A percentile compares a stretch with the other conserved stretches of the same genome.
These are phyloP conservation scores for Drosophila longiperda DNA, from an alignment of 2,888 invertebrate genomes.

Conservation along the genomic window DNA sequence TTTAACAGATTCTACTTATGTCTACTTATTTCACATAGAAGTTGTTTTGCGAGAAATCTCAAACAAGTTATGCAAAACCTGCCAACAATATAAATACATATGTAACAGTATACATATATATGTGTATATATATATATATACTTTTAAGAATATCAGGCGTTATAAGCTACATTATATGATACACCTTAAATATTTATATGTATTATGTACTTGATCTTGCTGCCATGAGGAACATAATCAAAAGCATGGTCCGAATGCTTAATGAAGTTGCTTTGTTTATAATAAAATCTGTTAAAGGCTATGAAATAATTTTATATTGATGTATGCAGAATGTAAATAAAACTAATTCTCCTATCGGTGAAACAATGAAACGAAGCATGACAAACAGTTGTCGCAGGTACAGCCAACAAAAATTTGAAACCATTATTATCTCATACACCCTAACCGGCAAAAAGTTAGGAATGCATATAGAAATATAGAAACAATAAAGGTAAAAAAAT, in stretches of 20 bases:
- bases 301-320: constrained; percentile 14
- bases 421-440: background rate
- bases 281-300: constrained; percentile 25
- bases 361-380: background rate
- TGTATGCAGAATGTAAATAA: background rate
- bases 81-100: constrained; percentile 14
- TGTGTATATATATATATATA: constrained; percentile 4
- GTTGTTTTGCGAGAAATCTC: constrained; percentile 29
- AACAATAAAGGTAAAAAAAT: constrained; percentile 1
- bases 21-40: constrained; percentile 11
- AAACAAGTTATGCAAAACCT: constrained; percentile 52
- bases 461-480: constrained; percentile 10
- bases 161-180: constrained; percentile 30
- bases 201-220: constrained; percentile 3
- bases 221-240: constrained; percentile 48
- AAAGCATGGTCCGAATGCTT: constrained; percentile 15
- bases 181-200: constrained; percentile 21
- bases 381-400: background rate
- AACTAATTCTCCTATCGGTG: constrained; percentile 2
- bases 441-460: constrained; percentile 8
- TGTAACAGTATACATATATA: background rate
- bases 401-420: background rate
- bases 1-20: constrained; percentile 9
- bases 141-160: constrained; percentile 5
- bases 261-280: constrained; percentile 28